phyloP scores from a whole-genome alignment of 2,113 vertebrate genomes.

The Bufo bufo region DNA sequence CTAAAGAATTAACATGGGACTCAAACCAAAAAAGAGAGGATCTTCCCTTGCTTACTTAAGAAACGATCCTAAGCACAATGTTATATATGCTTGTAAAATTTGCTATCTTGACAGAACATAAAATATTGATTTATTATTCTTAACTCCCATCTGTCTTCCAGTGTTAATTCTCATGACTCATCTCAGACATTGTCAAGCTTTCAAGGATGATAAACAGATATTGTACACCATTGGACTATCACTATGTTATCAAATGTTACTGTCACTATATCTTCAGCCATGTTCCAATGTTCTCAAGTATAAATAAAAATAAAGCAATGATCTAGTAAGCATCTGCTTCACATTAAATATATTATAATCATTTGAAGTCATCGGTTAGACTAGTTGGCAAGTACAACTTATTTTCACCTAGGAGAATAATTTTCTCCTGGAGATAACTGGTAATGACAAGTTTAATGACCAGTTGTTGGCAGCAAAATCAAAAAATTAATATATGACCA shows the following conservation, averaged over 20 bases:
- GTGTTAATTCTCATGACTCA: constrained; percentile 17
- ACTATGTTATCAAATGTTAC: not conserved
- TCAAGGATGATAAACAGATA: constrained; percentile 4
- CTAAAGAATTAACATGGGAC: not conserved
- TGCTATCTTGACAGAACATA: constrained; percentile 3
- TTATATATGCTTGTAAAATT: not conserved
- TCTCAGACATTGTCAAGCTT: not conserved
- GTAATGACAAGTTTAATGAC: constrained; percentile 40
- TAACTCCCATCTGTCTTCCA: constrained; percentile 8
- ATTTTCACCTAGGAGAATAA: constrained; percentile 50
- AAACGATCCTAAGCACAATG: not conserved
- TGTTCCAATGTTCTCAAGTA: not conserved
- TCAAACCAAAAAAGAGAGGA: not conserved
- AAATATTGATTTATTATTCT: not conserved
- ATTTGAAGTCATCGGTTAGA: constrained; percentile 6
- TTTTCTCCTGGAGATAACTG: constrained; percentile 42
- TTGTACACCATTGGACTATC: not conserved
- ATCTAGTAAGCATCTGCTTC: constrained; percentile 21
- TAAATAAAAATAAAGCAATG: constrained; percentile 9
- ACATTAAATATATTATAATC: constrained; percentile 33
- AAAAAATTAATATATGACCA: constrained; percentile 21
- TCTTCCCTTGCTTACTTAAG: not conserved
- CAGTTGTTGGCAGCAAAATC: constrained; percentile 25
- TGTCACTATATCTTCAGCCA: constrained; percentile 4
- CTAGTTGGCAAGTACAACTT: constrained; percentile 24